Percentiles rank a stretch among this genome's conserved stretches.
phyloP scores from a whole-genome alignment of 1,140 invertebrate genomes.

The Mactra quadrangularis region DNA sequence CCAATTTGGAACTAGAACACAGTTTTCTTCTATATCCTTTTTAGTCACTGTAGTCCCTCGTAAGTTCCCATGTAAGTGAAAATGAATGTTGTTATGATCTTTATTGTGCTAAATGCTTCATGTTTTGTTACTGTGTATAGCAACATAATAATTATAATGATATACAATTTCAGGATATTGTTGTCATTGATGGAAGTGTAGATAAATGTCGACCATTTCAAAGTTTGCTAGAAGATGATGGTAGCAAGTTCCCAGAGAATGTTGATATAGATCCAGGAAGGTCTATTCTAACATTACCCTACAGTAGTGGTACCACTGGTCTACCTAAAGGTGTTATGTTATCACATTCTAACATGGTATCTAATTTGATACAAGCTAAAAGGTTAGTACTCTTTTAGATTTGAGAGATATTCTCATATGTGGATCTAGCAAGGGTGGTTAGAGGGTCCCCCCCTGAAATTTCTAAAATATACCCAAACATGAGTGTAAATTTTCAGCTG shows the following conservation, averaged over 20 bases:
- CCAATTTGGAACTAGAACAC: too few relatives aligned
- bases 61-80: too few relatives aligned
- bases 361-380: slow-evolving; percentile 67
- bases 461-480: too few relatives aligned
- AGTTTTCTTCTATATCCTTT: too few relatives aligned
- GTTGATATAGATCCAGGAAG: slow-evolving; percentile 66
- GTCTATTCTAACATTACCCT: slow-evolving; percentile 73
- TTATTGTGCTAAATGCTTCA: too few relatives aligned
- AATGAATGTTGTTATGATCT: too few relatives aligned
- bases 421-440: too few relatives aligned
- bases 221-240: slow-evolving; percentile 74
- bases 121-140: too few relatives aligned
- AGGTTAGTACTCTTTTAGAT: slow-evolving; percentile 1
- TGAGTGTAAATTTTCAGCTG: too few relatives aligned
- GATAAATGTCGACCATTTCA: slow-evolving; percentile 72
- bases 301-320: slow-evolving; percentile 80
- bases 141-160: too few relatives aligned
- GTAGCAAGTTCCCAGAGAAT: slow-evolving; percentile 70
- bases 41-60: too few relatives aligned
- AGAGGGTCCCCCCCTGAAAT: too few relatives aligned
- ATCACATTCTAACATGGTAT: slow-evolving; percentile 74
- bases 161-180: slow-evolving; percentile 75
- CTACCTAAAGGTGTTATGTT: slow-evolving; percentile 80
- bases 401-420: neutral
- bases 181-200: slow-evolving; percentile 73